Percentiles rank a stretch among this genome's conserved stretches.
Conservation (phyloP, 2,113 vertebrate species). For the Erythrocercus mccallii region DNA sequence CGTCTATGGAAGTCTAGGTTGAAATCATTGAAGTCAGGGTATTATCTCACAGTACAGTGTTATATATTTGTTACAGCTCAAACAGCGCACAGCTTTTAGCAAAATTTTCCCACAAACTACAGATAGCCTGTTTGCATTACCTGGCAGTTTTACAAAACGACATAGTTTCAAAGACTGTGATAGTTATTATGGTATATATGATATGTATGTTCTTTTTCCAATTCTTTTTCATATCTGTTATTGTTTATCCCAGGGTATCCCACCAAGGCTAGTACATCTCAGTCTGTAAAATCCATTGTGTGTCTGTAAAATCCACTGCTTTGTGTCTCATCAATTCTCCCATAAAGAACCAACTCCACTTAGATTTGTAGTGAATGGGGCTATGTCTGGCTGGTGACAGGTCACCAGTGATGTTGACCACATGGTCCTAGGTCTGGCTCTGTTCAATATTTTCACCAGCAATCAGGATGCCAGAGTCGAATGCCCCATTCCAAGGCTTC, state of each 20-base stretch:
- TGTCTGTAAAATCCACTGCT: no score
- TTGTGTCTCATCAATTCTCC: neutral
- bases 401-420: neutral
- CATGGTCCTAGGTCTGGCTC: neutral
- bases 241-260: neutral
- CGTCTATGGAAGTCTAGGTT: neutral
- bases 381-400: neutral
- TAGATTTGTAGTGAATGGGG: neutral
- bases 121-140: neutral
- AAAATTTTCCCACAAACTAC: neutral
- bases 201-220: neutral
- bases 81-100: neutral
- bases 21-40: neutral
- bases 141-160: neutral
- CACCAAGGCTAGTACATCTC: neutral
- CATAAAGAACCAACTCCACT: neutral
- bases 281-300: neutral
- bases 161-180: neutral
- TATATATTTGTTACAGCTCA: neutral
- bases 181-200: neutral
- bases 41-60: neutral
- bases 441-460: fast-evolving
- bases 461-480: neutral
- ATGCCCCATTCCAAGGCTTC: neutral
- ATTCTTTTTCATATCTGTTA: neutral